Evolutionary conservation across 1,140 invertebrate species (phyloP).

Genomic region (Papilio aristodemus): DNA sequence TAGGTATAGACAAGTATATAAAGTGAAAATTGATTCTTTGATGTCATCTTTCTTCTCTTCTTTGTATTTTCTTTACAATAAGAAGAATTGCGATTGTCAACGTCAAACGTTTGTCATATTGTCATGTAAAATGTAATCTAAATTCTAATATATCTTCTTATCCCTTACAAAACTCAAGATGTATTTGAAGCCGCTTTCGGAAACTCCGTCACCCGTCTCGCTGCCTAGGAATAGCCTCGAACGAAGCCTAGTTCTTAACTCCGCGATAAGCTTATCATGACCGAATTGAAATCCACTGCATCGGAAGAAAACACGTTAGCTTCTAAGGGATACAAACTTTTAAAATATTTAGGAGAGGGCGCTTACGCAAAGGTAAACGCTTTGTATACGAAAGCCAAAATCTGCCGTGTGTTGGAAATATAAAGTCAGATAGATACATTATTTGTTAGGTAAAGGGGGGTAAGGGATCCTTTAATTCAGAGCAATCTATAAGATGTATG

Average conservation of each 20-base stretch:
- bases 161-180: constrained; percentile 49
- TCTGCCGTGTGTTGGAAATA: too few relatives aligned
- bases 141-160: constrained; percentile 13
- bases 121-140: constrained; percentile 29
- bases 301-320: constrained; percentile 83
- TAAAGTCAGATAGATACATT: too few relatives aligned
- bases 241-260: constrained; percentile 46
- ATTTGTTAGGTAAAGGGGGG: too few relatives aligned
- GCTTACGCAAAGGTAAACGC: constrained; percentile 83
- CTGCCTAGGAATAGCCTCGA: constrained; percentile 33
- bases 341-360: constrained; percentile 84
- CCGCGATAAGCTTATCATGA: constrained; percentile 62
- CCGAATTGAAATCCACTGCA: constrained; percentile 70
- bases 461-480: too few relatives aligned
- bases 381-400: not conserved
- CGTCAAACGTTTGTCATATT: constrained; percentile 36
- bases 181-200: constrained; percentile 49
- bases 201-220: constrained; percentile 40
- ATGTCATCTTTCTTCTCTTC: not conserved
- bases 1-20: not conserved
- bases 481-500: too few relatives aligned
- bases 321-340: constrained; percentile 82
- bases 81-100: constrained; percentile 36
- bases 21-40: not conserved
- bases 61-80: constrained; percentile 33